A percentile compares a stretch with the other conserved stretches of the same genome.
These are phyloP conservation scores for Gymnodraco acuticeps DNA, from an alignment of 2,797 vertebrate genomes.

Conservation along the genomic window DNA sequence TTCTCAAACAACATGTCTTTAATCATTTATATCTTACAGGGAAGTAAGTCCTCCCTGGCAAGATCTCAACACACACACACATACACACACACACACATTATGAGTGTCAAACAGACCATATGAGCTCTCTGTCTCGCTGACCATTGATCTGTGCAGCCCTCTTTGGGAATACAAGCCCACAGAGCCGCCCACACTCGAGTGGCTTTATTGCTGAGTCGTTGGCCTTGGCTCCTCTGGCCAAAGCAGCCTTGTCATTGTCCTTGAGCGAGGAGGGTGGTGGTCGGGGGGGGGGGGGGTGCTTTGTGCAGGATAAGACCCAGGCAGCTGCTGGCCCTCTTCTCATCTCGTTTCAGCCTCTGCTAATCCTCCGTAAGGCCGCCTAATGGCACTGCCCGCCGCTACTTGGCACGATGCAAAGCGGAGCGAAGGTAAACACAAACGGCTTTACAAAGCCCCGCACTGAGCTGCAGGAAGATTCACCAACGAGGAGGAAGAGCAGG, in stretches of 20 bases:
- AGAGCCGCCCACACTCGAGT: conserved; percentile 53
- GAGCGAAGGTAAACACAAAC: conserved; percentile 27
- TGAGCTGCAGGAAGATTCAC: conserved; percentile 19
- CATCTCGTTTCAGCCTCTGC: conserved; percentile 51
- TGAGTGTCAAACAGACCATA: conserved; percentile 17
- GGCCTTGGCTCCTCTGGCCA: conserved; percentile 47
- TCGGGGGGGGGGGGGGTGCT: conserved; percentile 45
- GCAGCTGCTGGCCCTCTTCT: conserved; percentile 64
- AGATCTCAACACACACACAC: not conserved
- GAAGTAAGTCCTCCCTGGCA: conserved; percentile 25
- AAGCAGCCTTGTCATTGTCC: conserved; percentile 71
- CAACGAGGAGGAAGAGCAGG: conserved; percentile 44
- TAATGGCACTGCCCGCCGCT: conserved; percentile 32
- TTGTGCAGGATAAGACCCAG: conserved; percentile 67
- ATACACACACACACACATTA: conserved; percentile 10
- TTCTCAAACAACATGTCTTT: conserved; percentile 19
- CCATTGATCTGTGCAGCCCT: conserved; percentile 45
- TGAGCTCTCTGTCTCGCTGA: conserved; percentile 2
- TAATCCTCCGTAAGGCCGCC: conserved; percentile 68
- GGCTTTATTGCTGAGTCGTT: conserved; percentile 54
- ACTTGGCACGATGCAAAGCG: conserved; percentile 32
- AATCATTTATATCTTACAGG: conserved; percentile 15
- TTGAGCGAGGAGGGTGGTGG: conserved; percentile 46
- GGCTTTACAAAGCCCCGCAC: conserved; percentile 12
- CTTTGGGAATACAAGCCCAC: conserved; percentile 42